These are phyloP conservation scores for Willowsia nigromaculata DNA, from an alignment of 2,888 invertebrate species.

Conservation along the genomic window DNA sequence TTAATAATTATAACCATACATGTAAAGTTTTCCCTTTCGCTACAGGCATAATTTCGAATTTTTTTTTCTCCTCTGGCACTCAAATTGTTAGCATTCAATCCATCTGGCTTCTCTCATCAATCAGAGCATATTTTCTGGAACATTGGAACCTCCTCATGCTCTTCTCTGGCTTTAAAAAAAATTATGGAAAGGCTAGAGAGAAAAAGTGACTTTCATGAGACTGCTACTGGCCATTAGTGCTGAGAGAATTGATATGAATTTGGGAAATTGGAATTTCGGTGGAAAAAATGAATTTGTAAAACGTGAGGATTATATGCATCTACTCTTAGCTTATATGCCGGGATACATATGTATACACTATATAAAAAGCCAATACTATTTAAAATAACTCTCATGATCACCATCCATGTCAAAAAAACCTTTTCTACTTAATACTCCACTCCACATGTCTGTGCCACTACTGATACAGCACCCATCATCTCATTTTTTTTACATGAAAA, in stretches of 20 bases:
- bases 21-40: background rate
- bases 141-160: background rate
- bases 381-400: background rate
- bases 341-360: background rate
- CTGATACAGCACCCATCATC: background rate
- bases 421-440: background rate
- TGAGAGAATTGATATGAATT: background rate
- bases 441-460: background rate
- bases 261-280: background rate
- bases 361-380: background rate
- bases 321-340: too few relatives aligned
- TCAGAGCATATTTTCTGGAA: background rate
- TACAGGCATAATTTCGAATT: background rate
- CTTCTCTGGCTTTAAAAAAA: background rate
- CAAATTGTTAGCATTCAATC: background rate
- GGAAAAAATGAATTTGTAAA: background rate
- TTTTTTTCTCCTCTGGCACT: background rate
- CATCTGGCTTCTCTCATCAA: constrained; percentile 20
- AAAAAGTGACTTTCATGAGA: background rate
- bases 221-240: background rate
- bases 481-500: background rate
- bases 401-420: background rate
- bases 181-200: constrained; percentile 9
- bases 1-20: too few relatives aligned
- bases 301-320: background rate